A percentile compares a stretch with the other conserved stretches of the same genome.
phyloP scores from a whole-genome alignment of 2,888 invertebrate genomes.

The Cacoxenus indagator region DNA sequence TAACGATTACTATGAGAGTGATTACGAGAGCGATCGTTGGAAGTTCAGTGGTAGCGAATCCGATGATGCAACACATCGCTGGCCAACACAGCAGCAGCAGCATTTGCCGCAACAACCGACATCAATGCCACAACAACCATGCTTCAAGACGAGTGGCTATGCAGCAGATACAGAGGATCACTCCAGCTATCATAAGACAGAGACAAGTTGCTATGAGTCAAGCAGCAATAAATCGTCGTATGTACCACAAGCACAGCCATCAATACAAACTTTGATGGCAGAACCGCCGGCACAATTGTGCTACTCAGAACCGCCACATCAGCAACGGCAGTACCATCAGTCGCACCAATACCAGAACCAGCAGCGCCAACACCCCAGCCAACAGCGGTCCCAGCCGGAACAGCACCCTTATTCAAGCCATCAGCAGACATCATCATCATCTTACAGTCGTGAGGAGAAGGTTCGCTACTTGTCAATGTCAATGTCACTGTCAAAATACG shows the following conservation, averaged over 20 bases:
- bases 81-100: constrained; percentile 64
- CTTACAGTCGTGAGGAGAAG: constrained; percentile 66
- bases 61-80: constrained; percentile 71
- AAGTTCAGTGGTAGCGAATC: constrained; percentile 77
- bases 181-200: constrained; percentile 66
- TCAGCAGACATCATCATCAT: constrained; percentile 27
- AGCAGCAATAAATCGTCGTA: constrained; percentile 41
- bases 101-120: constrained; percentile 16
- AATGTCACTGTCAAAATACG: constrained; percentile 8
- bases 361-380: constrained; percentile 6
- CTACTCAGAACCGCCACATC: constrained; percentile 37
- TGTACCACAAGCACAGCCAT: constrained; percentile 31
- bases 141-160: constrained; percentile 74
- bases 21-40: constrained; percentile 81
- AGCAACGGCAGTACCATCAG: constrained; percentile 14
- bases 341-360: not conserved
- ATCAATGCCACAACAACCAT: constrained; percentile 16
- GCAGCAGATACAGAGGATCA: constrained; percentile 81
- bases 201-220: constrained; percentile 62
- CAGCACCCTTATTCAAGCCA: not conserved
- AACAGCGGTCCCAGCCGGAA: too few species aligned
- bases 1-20: constrained; percentile 75
- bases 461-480: constrained; percentile 49
- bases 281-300: constrained; percentile 57
- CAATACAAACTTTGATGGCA: constrained; percentile 32